Evolutionary conservation across 2,888 invertebrate species (phyloP), one percentile per base, ranked within the genome.

Genomic region (Dynastes maya): DNA sequence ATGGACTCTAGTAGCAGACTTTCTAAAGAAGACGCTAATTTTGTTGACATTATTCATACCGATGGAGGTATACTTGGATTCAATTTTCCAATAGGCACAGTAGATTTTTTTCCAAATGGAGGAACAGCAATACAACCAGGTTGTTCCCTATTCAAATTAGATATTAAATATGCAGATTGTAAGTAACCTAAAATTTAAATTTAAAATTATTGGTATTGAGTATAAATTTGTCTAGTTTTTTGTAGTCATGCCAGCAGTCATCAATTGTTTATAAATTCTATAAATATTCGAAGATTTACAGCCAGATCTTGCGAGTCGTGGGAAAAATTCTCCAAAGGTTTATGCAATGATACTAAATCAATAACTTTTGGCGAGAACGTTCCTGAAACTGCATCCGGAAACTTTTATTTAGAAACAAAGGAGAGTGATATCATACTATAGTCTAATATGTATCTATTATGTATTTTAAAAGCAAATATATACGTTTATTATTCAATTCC

Each of bases 21-120:
- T 0, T 88, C 91, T 78, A 89, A 90, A 51, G 89, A 90, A 1
- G 91, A 92, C 27, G 93, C 91, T 0, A 86, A 89, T 3, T 91
- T 92, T 83, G 92, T 93, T 0, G 92, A 92, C 85, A 90, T 91
- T 0, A 90, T 92, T 80, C 93, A 93, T 84, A 92, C 92, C 6
- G 92, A 92, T 80, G 90, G 90, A 61, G 92, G 91, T 2, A 89
- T 89, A 0, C 85, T 91, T 11, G 91, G 79, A 76, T 86, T 80
- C 84, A 78, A 65, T 55, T 78, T 75, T 63, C 75, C 80, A 8
- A 80, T 92, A 27, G 92, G 91, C 32, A 91, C 91, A 79, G 89
- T 89, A 0, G 92, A 93, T 83, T 92, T 92, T 86, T 92, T 90
- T 83, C 90, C 92, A 9, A 92, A 92, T 81, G 90, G 91, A 8